A percentile compares a stretch with the other conserved stretches of the same genome.
These are phyloP conservation scores for Xanthia icteritia DNA, from an alignment of 2,888 invertebrate species.

Conservation along the genomic window DNA sequence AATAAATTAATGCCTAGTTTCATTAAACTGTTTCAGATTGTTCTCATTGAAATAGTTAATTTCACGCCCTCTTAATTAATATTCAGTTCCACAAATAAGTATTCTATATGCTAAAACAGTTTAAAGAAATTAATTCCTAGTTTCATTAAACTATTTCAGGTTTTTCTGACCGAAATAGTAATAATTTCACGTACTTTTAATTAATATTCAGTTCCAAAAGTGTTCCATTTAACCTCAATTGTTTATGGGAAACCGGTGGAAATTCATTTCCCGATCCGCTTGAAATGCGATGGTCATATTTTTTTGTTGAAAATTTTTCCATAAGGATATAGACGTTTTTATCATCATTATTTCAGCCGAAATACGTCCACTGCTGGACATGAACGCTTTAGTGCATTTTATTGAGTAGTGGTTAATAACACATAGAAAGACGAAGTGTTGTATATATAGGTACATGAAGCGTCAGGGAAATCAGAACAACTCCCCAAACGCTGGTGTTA, in stretches of 20 bases:
- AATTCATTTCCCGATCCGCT: constrained; percentile 17
- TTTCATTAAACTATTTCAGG: not conserved
- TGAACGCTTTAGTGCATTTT: not conserved
- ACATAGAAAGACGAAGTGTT: constrained; percentile 82
- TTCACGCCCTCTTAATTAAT: not conserved
- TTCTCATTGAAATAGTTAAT: not conserved
- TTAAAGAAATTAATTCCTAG: not conserved
- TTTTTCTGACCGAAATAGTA: not conserved
- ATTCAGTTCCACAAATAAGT: constrained; percentile 12
- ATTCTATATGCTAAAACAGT: constrained; percentile 14
- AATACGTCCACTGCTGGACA: not conserved
- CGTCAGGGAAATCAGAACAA: constrained; percentile 77
- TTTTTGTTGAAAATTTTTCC: not conserved
- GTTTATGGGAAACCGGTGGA: constrained; percentile 21
- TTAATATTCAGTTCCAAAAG: constrained; percentile 8
- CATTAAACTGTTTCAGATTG: not conserved
- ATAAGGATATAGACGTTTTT: not conserved
- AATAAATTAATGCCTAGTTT: not conserved
- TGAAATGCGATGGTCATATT: not conserved
- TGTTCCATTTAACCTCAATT: constrained; percentile 29
- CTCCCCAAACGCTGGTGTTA: constrained; percentile 80
- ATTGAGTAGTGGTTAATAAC: constrained; percentile 75
- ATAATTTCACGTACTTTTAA: not conserved
- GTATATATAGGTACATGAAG: constrained; percentile 68
- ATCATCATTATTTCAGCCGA: not conserved